Base-by-base conservation (phyloP, 2,888 invertebrate genomes). In the Trimorus sp. region DNA sequence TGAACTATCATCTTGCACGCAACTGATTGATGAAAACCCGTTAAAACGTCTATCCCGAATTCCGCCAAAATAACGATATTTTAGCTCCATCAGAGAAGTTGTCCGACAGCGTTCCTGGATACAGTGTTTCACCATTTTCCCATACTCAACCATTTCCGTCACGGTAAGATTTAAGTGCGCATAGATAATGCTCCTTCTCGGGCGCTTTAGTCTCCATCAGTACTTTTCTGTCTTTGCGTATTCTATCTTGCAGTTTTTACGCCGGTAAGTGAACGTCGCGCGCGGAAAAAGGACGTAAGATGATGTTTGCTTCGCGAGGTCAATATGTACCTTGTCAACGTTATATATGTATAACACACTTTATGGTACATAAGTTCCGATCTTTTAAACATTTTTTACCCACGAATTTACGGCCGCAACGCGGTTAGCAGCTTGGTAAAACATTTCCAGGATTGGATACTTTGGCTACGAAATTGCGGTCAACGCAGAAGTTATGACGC, bases 111-210 rank as follows among this genome's bases (percentile, higher is more conserved):
- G 51, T 7, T n/a, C 51, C 14, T 7, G 15, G 11, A 59, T 70
- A 70, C 59, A 62, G 12, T 80, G 56, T 80, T 71, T 71, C 42
- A 58, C 84, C 83, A 83, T 85, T 84, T 87, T 85, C 85, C 86
- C 86, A 87, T 86, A 88, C 88, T 89, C 86, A 86, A 84, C 86
- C 84, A 85, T 79, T 83, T 82, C 77, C 83, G 87, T 87, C 88
- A 87, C 85, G 85, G 83, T 81, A 86, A 87, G 88, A 89, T 89
- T 88, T 88, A 87, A 87, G 87, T 84, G 85, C 83, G 84, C 84
- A 81, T 84, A 87, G 85, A 87, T 87, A 87, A 86, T 84, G 79
- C 73, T 73, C 69, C 75, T 80, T 77, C 83, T 82, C 83, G 84
- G 83, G 81, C 76, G 60, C 63, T 75, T 75, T 69, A 79, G 74